Conservation (phyloP, 1,140 invertebrate species). For the Ostrea edulis region DNA sequence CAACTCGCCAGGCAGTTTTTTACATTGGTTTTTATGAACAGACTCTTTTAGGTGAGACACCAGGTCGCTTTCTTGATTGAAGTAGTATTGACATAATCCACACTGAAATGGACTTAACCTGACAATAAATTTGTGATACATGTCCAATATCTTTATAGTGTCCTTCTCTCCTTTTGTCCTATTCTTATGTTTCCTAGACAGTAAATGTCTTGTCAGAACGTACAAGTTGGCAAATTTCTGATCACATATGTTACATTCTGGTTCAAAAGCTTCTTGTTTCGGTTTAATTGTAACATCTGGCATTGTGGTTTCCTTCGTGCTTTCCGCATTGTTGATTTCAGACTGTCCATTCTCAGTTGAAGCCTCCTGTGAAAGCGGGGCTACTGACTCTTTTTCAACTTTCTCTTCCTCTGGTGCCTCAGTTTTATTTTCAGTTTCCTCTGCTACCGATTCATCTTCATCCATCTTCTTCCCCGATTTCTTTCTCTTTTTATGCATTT, state of each 20-base stretch:
- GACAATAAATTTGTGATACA: constrained; percentile 88
- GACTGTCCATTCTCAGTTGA: neutral
- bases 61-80: constrained; percentile 87
- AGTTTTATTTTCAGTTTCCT: constrained; percentile 13
- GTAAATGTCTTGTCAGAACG: constrained; percentile 71
- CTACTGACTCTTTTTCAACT: constrained; percentile 33
- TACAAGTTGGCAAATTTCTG: constrained; percentile 72
- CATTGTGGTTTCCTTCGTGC: neutral
- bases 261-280: constrained; percentile 6
- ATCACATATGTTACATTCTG: constrained; percentile 77
- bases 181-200: constrained; percentile 72
- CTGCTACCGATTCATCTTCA: neutral
- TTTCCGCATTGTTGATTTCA: neutral
- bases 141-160: constrained; percentile 86
- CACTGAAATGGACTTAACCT: constrained; percentile 91
- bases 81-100: constrained; percentile 90
- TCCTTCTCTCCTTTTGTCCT: constrained; percentile 68
- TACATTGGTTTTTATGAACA: constrained; percentile 82
- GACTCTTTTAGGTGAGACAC: constrained; percentile 87
- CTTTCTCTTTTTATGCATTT: constrained; percentile 62
- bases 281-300: neutral
- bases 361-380: neutral
- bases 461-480: neutral
- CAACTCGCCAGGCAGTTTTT: constrained; percentile 83
- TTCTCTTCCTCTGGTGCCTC: constrained; percentile 16